A percentile compares a stretch with the other conserved stretches of the same genome.
Conservation (phyloP, 2,113 vertebrate species). For the Psittacula cyanocephala region DNA sequence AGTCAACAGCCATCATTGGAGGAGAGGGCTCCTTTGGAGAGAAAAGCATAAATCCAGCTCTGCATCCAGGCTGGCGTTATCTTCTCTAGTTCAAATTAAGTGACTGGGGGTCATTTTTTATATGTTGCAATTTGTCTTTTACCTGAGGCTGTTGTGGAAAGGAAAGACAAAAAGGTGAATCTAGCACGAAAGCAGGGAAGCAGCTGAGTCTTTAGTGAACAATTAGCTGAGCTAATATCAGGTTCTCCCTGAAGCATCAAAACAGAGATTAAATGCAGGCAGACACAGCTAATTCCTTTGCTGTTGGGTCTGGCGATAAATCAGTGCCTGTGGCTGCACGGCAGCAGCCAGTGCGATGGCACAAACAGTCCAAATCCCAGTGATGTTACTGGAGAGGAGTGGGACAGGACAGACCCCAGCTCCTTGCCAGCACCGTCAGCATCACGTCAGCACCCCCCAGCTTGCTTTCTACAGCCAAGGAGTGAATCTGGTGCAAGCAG, state of each 20-base stretch:
- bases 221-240: neutral
- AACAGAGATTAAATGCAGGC: neutral
- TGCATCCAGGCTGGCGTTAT: neutral
- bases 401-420: neutral
- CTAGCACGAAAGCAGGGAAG: neutral
- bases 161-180: conserved; percentile 16
- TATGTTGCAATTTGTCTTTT: conserved; percentile 25
- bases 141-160: conserved; percentile 22
- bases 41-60: conserved; percentile 43
- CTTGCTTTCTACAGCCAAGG: neutral
- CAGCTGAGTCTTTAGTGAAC: neutral
- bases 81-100: conserved; percentile 67
- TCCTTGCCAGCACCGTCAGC: neutral
- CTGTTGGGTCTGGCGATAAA: neutral
- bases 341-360: neutral
- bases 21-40: conserved; percentile 4
- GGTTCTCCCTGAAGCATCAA: neutral
- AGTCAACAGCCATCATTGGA: neutral
- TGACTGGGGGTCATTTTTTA: neutral
- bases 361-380: fast-evolving
- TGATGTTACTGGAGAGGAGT: neutral
- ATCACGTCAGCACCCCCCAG: fast-evolving
- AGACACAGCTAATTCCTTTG: neutral
- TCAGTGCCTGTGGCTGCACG: neutral
- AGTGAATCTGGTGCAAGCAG: neutral